Evolutionary conservation across 2,888 invertebrate genomes (phyloP).

Genomic region (Melinopterus prodromus): DNA sequence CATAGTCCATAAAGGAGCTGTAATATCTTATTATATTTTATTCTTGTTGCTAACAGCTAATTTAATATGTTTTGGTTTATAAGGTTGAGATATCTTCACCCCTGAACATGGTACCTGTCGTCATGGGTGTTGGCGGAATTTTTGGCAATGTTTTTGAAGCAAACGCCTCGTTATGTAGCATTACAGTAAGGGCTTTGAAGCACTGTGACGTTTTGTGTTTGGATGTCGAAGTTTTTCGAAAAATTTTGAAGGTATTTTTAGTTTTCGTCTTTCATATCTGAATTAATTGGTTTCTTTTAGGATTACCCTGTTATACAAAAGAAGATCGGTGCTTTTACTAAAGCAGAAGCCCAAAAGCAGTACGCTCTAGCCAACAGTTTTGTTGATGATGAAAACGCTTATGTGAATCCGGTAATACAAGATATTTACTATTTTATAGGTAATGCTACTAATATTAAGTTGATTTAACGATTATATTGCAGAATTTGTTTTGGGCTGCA

Average conservation of each 20-base stretch:
- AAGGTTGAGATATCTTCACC: conserved; percentile 63
- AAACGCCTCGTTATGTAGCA: conserved; percentile 59
- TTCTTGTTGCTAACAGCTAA: not conserved
- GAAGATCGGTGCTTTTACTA: conserved; percentile 60
- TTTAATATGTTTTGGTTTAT: conserved; percentile 5
- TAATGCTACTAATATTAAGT: not conserved
- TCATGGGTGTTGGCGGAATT: conserved; percentile 66
- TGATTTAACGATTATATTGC: not conserved
- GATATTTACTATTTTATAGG: not conserved
- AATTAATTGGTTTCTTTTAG: conserved; percentile 50
- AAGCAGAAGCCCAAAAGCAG: conserved; percentile 57
- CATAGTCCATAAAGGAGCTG: conserved; percentile 65
- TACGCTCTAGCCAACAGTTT: conserved; percentile 62
- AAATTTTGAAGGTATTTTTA: conserved; percentile 57
- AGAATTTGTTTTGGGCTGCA: conserved; percentile 33
- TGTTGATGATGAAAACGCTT: conserved; percentile 40
- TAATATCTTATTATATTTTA: conserved; percentile 42
- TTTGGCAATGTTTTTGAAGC: conserved; percentile 64
- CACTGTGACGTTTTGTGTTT: conserved; percentile 64
- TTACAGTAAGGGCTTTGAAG: conserved; percentile 62
- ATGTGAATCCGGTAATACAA: conserved; percentile 31
- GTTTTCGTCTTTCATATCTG: conserved; percentile 5
- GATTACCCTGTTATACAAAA: conserved; percentile 62
- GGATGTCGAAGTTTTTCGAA: conserved; percentile 62
- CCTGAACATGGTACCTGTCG: conserved; percentile 64